Evolutionary conservation across 2,113 vertebrate genomes (phyloP).

Genomic region (Forbesichthys agassizii): DNA sequence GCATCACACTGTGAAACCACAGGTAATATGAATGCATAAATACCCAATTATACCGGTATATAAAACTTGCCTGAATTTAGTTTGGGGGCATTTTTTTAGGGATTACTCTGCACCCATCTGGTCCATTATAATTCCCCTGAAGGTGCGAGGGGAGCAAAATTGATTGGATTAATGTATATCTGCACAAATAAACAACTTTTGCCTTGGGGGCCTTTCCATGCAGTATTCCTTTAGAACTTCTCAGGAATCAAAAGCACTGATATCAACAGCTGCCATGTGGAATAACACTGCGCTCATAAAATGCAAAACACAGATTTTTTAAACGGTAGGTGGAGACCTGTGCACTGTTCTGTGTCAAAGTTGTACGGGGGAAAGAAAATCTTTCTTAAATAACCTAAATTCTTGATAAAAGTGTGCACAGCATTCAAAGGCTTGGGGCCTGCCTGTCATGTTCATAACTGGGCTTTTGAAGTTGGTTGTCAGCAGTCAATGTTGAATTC

Average conservation of each 20-base stretch:
- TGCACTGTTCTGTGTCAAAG: conserved; percentile 50
- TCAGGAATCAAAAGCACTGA: conserved; percentile 71
- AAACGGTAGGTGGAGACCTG: conserved; percentile 61
- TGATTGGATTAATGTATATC: conserved; percentile 77
- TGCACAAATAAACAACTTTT: conserved; percentile 75
- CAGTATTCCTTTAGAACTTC: conserved; percentile 68
- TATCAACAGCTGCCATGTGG: conserved; percentile 69
- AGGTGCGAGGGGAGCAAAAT: conserved; percentile 67
- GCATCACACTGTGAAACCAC: conserved; percentile 17
- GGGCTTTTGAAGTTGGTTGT: conserved; percentile 72
- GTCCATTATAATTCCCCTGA: conserved; percentile 65
- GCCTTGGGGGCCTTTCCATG: conserved; percentile 65
- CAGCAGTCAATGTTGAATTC: conserved; percentile 63
- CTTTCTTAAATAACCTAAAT: conserved; percentile 64
- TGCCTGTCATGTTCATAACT: conserved; percentile 72
- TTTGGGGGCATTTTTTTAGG: conserved; percentile 34
- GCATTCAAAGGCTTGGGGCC: conserved; percentile 60
- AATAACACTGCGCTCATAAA: conserved; percentile 67
- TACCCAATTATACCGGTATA: conserved; percentile 37
- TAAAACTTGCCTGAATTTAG: conserved; percentile 43
- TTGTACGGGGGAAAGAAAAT: conserved; percentile 63
- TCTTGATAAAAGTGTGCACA: conserved; percentile 66
- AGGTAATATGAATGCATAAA: conserved; percentile 47
- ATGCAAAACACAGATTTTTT: conserved; percentile 64
- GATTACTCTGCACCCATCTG: conserved; percentile 53